A percentile compares a stretch with the other conserved stretches of the same genome.
Conservation (phyloP, 2,797 vertebrate genomes). For the Cygnus olor region DNA sequence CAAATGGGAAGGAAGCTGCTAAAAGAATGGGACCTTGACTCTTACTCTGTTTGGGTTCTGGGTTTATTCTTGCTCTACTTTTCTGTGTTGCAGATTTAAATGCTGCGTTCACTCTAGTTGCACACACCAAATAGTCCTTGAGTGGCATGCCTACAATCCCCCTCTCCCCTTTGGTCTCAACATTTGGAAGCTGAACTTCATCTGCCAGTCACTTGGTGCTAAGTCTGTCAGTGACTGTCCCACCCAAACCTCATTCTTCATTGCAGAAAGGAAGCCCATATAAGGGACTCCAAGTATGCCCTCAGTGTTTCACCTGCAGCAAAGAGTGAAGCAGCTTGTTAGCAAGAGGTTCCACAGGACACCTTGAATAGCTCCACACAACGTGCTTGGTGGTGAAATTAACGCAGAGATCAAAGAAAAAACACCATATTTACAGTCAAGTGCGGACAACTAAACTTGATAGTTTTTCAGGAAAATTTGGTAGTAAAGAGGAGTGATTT, state of each 20-base stretch:
- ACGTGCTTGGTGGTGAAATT: neutral
- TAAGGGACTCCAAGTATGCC: neutral
- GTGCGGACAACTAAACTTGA: neutral
- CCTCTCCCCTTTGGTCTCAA: neutral
- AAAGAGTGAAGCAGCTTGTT: neutral
- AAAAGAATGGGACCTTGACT: neutral
- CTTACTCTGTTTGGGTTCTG: neutral
- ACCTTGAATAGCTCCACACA: neutral
- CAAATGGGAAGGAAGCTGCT: neutral
- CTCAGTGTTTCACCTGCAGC: neutral
- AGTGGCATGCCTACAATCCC: accelerated
- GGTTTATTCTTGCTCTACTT: neutral
- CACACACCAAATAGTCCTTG: neutral
- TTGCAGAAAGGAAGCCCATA: neutral
- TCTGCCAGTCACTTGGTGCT: neutral
- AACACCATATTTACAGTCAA: neutral
- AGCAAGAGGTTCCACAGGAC: neutral
- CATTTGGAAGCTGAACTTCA: neutral
- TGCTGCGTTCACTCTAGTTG: neutral
- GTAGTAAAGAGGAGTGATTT: slow-evolving; percentile 7
- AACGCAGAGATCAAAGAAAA: neutral
- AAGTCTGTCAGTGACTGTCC: neutral
- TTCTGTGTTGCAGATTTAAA: neutral
- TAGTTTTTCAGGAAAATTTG: neutral
- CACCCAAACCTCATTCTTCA: neutral